phyloP scores from a whole-genome alignment of 2,888 invertebrate genomes.

The Hirtodrosophila alboralis region DNA sequence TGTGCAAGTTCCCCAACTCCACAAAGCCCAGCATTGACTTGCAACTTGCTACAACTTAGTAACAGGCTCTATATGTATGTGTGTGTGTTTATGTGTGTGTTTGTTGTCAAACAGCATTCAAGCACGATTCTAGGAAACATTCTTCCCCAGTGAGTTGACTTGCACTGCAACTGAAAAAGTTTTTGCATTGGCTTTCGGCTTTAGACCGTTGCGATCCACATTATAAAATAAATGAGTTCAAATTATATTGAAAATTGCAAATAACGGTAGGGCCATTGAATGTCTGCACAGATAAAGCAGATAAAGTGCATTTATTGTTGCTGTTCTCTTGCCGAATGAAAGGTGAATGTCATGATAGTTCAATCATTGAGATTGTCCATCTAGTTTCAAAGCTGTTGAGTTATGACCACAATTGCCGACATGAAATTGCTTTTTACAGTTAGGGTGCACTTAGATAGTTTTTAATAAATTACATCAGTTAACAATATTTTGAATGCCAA shows the following conservation, averaged over 20 bases:
- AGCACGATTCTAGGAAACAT: slow-evolving; percentile 82
- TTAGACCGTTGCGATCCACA: slow-evolving; percentile 48
- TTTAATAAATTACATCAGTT: slow-evolving; percentile 11
- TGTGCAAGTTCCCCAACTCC: slow-evolving; percentile 55
- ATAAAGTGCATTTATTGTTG: slow-evolving; percentile 25
- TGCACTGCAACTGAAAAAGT: slow-evolving; percentile 44
- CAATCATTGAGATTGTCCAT: slow-evolving; percentile 62
- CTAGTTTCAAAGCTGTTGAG: slow-evolving; percentile 48
- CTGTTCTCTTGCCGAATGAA: slow-evolving; percentile 30
- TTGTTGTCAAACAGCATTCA: slow-evolving; percentile 82
- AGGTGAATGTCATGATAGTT: slow-evolving; percentile 64
- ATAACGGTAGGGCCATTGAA: slow-evolving; percentile 42
- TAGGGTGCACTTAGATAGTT: slow-evolving; percentile 23
- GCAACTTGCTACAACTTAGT: slow-evolving; percentile 80
- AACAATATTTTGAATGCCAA: too few relatives aligned
- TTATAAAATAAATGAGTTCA: slow-evolving; percentile 67
- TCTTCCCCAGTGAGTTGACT: slow-evolving; percentile 65
- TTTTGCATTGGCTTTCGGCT: slow-evolving; percentile 47
- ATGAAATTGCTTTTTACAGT: slow-evolving; percentile 33
- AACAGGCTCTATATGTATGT: slow-evolving; percentile 34
- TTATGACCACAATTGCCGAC: slow-evolving; percentile 42
- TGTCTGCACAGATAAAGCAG: slow-evolving; percentile 14
- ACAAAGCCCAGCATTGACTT: slow-evolving; percentile 62
- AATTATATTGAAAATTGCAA: slow-evolving; percentile 56
- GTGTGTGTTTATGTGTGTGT: slow-evolving; percentile 21